Percentiles rank a stretch among this genome's conserved stretches.
Conservation (phyloP, 1,140 invertebrate species). For the Hermetia illucens region DNA sequence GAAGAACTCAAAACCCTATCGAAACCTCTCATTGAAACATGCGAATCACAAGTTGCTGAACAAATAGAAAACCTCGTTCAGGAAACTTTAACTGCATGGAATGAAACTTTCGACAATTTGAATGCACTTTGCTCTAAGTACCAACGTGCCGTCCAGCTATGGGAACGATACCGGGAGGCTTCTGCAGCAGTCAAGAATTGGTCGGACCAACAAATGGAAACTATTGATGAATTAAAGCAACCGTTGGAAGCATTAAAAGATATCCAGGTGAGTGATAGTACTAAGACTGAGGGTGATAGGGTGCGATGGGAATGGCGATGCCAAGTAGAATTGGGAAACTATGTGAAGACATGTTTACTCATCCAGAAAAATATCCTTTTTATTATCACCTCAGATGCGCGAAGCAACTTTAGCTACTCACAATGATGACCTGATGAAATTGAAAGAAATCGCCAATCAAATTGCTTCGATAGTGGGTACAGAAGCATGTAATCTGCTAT, state of each 20-base stretch:
- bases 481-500: conserved; percentile 47
- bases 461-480: conserved; percentile 64
- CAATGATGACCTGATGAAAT: conserved; percentile 48
- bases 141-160: conserved; percentile 58
- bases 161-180: conserved; percentile 60
- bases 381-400: conserved; percentile 41
- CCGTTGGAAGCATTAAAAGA: conserved; percentile 24
- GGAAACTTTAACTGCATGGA: conserved; percentile 58
- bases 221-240: conserved; percentile 23
- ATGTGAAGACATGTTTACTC: neutral
- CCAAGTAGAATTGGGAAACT: neutral
- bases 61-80: conserved; percentile 54
- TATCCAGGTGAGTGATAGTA: conserved; percentile 22
- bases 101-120: conserved; percentile 56
- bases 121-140: conserved; percentile 56
- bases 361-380: conserved; percentile 4
- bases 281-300: neutral
- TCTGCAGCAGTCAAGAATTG: conserved; percentile 56
- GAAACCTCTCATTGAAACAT: conserved; percentile 50
- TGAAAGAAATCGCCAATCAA: conserved; percentile 56
- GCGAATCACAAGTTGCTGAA: conserved; percentile 50
- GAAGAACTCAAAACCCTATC: conserved; percentile 50
- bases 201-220: conserved; percentile 48
- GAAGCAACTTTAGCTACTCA: conserved; percentile 58
- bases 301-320: neutral